Evolutionary conservation across 2,113 vertebrate genomes (phyloP), one percentile per base, ranked within the genome.

Genomic region (Genyomyrus donnyi): DNA sequence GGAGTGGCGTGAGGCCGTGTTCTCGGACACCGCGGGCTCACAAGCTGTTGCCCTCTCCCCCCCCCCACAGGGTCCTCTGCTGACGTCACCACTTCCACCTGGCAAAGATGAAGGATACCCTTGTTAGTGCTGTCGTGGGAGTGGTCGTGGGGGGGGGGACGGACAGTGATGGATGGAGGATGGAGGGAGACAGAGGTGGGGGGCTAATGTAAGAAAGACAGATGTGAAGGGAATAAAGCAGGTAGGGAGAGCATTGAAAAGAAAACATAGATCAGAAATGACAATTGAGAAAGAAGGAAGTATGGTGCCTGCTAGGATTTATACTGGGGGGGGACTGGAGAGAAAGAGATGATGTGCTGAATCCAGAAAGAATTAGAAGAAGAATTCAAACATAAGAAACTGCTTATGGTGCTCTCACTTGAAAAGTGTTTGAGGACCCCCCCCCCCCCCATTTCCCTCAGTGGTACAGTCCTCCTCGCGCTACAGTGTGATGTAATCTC

Each of bases 61-160:
- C 88, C 88, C 88, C 74, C 77, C 46, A 8, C 46, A 31, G 27
- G 52, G 89, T 89, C 50, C 31, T 2, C 17, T 15, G 13, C 89
- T 89, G 89, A 85, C 77, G 89, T 85, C 89, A 89, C 31, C 31
- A 85, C 31, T 2, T 89, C 77, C 70, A 45, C 48, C 88, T 74
- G 88, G 56, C 58, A 66, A 13, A 24, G 50, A 45, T 85, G 74
- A 85, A 89, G 89, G 89, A 58, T 89, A 83, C 74, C 89, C 89
- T 56, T 31, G 74, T 89, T 89, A 85, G 48, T 35, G 50, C 49
- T 15, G 48, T 19, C 19, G 49, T 35, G 21, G 85, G 49, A 50
- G 62, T 66, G 56, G 56, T n/a, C 21, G 50, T n/a, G 53, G 50
- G 50, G 53, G 53, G 52, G 42, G n/a, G 90, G 19, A 39, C 35